Evolutionary conservation across 2,888 invertebrate genomes (phyloP).

Genomic region (Napeogenes sylphis): DNA sequence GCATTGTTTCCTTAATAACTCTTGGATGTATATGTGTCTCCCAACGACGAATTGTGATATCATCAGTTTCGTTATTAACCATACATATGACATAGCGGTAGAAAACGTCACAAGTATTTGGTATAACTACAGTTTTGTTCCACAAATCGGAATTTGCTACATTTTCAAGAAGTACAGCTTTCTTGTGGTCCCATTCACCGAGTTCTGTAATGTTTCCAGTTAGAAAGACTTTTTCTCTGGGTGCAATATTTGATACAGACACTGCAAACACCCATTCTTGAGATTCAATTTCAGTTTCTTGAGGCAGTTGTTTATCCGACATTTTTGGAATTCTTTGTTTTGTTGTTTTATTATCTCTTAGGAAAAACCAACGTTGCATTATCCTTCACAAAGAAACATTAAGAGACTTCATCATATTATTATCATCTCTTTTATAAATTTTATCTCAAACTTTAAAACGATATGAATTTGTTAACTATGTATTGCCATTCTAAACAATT

Average conservation of each 20-base stretch:
- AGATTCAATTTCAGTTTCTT: constrained; percentile 42
- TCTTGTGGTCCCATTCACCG: constrained; percentile 83
- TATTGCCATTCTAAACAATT: no score
- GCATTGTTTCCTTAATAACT: constrained; percentile 67
- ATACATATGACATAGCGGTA: constrained; percentile 88
- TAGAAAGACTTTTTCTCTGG: constrained; percentile 82
- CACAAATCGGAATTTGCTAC: constrained; percentile 73
- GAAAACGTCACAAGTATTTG: constrained; percentile 80
- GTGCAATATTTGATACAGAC: constrained; percentile 71
- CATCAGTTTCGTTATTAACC: constrained; percentile 77
- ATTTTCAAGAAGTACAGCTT: constrained; percentile 76
- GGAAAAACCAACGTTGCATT: constrained; percentile 83
- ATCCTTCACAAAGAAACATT: constrained; percentile 14
- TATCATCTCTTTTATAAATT: not conserved
- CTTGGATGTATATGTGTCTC: constrained; percentile 87
- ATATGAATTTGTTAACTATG: no score
- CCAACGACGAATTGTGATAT: constrained; percentile 85
- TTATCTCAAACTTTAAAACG: not conserved
- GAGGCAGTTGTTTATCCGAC: constrained; percentile 43
- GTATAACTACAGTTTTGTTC: constrained; percentile 81
- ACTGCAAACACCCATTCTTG: constrained; percentile 66
- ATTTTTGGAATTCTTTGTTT: constrained; percentile 50
- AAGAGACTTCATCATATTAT: constrained; percentile 5
- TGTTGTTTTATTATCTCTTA: constrained; percentile 69
- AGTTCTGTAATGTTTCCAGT: constrained; percentile 82